These are phyloP conservation scores for Agonopterix subpropinquella DNA, from an alignment of 2,888 invertebrate species.

Conservation along the genomic window DNA sequence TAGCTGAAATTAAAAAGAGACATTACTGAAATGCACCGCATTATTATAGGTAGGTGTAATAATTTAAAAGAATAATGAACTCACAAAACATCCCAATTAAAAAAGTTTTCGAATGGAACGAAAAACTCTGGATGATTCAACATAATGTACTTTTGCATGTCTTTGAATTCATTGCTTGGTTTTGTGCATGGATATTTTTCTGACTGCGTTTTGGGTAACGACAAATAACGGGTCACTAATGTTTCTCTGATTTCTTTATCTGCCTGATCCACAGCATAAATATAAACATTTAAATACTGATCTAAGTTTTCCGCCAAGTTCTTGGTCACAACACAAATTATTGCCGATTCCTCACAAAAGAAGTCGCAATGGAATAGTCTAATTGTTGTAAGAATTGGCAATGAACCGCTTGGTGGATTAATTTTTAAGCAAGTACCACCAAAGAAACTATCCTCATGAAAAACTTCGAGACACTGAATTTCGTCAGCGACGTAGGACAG, in stretches of 20 bases:
- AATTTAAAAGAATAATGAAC: constrained; percentile 1
- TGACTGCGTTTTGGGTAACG: not conserved
- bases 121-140: constrained; percentile 48
- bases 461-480: constrained; percentile 42
- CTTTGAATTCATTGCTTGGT: no score
- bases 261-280: constrained; percentile 1
- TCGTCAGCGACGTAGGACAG: constrained; percentile 36
- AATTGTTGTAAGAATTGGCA: constrained; percentile 31
- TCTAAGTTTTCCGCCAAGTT: constrained; percentile 18
- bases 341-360: constrained; percentile 25
- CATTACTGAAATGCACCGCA: no score
- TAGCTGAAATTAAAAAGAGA: no score
- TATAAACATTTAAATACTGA: constrained; percentile 45
- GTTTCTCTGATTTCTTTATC: no score
- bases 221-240: no score
- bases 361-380: constrained; percentile 59
- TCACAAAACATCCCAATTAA: constrained; percentile 57
- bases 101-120: constrained; percentile 50
- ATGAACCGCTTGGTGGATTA: constrained; percentile 24
- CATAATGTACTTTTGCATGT: constrained; percentile 39
- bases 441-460: constrained; percentile 58
- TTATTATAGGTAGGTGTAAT: no score
- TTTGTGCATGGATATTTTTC: constrained; percentile 8
- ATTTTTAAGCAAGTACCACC: constrained; percentile 73
- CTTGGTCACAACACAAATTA: constrained; percentile 58